Evolutionary conservation across 2,113 vertebrate species (phyloP).

Genomic region (Electrona antarctica): DNA sequence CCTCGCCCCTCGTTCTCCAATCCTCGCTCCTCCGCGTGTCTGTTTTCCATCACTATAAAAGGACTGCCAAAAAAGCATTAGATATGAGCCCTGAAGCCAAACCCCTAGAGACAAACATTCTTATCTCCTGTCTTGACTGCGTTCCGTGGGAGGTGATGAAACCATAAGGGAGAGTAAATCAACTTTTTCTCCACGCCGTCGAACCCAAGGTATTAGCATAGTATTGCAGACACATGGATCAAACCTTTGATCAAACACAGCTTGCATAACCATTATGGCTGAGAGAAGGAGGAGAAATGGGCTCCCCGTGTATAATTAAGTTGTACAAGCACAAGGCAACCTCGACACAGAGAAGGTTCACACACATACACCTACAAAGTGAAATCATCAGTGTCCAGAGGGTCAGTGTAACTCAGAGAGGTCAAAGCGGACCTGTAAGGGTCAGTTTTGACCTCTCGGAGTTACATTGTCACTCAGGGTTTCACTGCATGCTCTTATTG

Average conservation of each 20-base stretch:
- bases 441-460: too few species aligned
- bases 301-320: neutral
- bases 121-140: constrained; percentile 22
- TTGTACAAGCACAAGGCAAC: neutral
- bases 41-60: constrained; percentile 65
- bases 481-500: too few species aligned
- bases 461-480: too few species aligned
- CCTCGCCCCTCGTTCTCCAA: neutral
- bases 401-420: too few species aligned
- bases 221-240: constrained; percentile 48
- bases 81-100: constrained; percentile 23
- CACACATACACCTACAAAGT: neutral
- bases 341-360: neutral
- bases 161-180: constrained; percentile 29
- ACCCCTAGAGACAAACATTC: constrained; percentile 10
- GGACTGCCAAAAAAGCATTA: constrained; percentile 38
- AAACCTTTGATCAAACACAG: neutral
- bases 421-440: too few species aligned
- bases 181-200: constrained; percentile 29
- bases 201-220: constrained; percentile 28
- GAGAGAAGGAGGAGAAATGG: too few species aligned
- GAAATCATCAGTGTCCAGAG: too few species aligned
- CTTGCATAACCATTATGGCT: constrained; percentile 28
- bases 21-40: constrained; percentile 23
- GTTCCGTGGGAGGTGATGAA: constrained; percentile 37